These are phyloP conservation scores for Altica lythri DNA, from an alignment of 2,888 invertebrate genomes.

Conservation along the genomic window DNA sequence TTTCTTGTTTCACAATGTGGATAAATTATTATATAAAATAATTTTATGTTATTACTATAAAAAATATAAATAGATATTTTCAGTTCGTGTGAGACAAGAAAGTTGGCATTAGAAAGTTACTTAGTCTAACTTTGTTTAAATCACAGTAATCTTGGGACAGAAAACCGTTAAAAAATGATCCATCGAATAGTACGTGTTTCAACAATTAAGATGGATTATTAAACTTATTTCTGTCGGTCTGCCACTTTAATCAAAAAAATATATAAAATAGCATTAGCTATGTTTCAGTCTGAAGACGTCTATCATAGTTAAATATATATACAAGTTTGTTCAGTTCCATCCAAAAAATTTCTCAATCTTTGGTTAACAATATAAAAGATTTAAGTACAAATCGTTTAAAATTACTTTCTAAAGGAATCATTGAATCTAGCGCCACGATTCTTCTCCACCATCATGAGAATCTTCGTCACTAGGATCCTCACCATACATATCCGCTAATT, in stretches of 20 bases:
- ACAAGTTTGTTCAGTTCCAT: conserved; percentile 40
- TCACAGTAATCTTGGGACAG: conserved; percentile 33
- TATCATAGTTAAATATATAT: conserved; percentile 33
- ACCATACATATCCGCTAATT: conserved; percentile 93
- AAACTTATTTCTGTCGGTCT: conserved; percentile 20
- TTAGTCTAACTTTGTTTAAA: conserved; percentile 37
- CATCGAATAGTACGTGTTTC: conserved; percentile 14
- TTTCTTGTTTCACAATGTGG: conserved; percentile 2
- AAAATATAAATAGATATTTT: too few species aligned
- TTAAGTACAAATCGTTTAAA: conserved; percentile 44
- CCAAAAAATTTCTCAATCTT: conserved; percentile 48
- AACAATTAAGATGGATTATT: conserved; percentile 10
- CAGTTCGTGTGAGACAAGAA: conserved; percentile 1
- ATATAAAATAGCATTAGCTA: conserved; percentile 25
- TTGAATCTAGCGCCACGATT: conserved; percentile 75
- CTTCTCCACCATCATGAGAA: conserved; percentile 75
- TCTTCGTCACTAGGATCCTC: conserved; percentile 84
- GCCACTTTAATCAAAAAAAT: conserved; percentile 21
- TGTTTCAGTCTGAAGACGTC: conserved; percentile 34
- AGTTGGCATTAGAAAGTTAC: conserved; percentile 23
- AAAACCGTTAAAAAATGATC: conserved; percentile 17
- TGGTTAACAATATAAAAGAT: conserved; percentile 46
- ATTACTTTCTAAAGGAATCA: conserved; percentile 27
- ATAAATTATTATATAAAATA: neutral
- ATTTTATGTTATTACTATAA: too few species aligned